phyloP scores from a whole-genome alignment of 2,113 vertebrate species.

The Centropus bengalensis region DNA sequence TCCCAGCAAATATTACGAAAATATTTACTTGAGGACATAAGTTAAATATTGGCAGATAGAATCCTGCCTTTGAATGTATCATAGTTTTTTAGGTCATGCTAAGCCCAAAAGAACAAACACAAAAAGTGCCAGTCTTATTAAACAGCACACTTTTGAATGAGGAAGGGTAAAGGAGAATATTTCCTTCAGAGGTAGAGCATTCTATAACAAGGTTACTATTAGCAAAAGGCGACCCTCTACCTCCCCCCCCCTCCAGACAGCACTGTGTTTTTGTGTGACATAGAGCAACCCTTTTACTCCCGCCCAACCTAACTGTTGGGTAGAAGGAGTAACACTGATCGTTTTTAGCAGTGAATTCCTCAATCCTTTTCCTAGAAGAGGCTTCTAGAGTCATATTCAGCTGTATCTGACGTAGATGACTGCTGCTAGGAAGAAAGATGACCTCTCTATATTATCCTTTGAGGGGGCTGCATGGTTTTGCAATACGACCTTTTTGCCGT shows the following conservation, averaged over 20 bases:
- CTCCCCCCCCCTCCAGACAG: not conserved
- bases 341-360: not conserved
- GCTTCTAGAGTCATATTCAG: constrained; percentile 21
- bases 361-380: not conserved
- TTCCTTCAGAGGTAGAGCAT: not conserved
- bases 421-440: constrained; percentile 7
- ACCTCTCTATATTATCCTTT: not conserved
- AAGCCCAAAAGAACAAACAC: not conserved
- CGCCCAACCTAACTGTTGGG: not conserved
- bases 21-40: not conserved
- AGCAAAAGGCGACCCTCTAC: not conserved
- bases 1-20: not conserved
- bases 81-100: not conserved
- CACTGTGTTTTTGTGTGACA: not conserved
- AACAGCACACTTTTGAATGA: not conserved
- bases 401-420: not conserved
- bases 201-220: not conserved
- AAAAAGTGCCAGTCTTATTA: not conserved
- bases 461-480: not conserved
- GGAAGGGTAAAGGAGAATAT: not conserved
- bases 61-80: not conserved
- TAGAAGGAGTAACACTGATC: not conserved
- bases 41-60: not conserved
- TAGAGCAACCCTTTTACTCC: not conserved
- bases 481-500: not conserved